phyloP scores from a whole-genome alignment of 2,888 invertebrate genomes.

The Doris montereyensis region DNA sequence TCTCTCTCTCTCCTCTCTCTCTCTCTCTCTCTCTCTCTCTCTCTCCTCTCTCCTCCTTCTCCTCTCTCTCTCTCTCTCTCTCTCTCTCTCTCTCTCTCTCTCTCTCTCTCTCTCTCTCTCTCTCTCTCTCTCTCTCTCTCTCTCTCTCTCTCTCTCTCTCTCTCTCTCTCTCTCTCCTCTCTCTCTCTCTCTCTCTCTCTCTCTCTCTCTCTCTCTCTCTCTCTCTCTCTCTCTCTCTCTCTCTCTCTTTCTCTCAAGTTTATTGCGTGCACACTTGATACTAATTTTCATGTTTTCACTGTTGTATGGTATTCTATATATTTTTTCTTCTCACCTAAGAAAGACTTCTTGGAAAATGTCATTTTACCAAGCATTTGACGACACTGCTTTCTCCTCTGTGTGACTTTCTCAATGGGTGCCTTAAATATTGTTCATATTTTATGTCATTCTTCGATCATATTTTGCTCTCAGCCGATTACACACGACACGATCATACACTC shows the following conservation, averaged over 20 bases:
- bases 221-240: not conserved
- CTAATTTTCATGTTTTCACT: not conserved
- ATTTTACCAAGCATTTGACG: too few relatives aligned
- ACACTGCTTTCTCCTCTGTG: too few relatives aligned
- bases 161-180: slow-evolving; percentile 47
- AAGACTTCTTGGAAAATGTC: not conserved
- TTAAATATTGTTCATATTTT: too few relatives aligned
- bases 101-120: not conserved
- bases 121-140: not conserved
- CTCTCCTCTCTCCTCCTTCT: not conserved
- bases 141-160: slow-evolving; percentile 46
- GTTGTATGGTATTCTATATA: not conserved
- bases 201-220: not conserved
- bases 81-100: not conserved
- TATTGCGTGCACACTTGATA: not conserved
- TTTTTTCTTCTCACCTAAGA: not conserved
- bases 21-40: slow-evolving; percentile 15
- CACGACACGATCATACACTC: too few relatives aligned
- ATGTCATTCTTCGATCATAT: too few relatives aligned
- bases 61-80: not conserved
- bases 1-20: too few relatives aligned
- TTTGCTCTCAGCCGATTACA: too few relatives aligned
- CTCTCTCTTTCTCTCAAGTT: not conserved
- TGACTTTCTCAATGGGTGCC: too few relatives aligned
- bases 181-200: slow-evolving; percentile 18